Conservation (phyloP, 64 coral and sea anemone species). For the Porites australiensis region DNA sequence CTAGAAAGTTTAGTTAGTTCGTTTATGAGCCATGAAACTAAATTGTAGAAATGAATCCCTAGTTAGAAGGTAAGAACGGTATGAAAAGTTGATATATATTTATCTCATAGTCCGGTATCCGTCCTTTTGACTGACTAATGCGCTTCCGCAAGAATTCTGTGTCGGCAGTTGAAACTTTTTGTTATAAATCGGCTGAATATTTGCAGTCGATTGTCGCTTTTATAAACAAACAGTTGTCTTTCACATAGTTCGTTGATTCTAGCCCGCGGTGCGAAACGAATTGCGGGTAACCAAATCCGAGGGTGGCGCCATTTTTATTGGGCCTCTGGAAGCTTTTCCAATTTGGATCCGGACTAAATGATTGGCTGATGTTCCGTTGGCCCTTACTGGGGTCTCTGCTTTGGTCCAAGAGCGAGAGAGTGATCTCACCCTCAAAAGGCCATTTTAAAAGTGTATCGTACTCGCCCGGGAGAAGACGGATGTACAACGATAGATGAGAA, state of each 20-base stretch:
- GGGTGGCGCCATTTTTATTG: constrained; percentile 79
- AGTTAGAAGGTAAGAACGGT: too few relatives aligned
- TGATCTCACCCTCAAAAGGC: constrained; percentile 96
- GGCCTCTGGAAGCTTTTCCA: constrained; percentile 99
- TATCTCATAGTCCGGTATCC: too few relatives aligned
- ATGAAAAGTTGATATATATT: too few relatives aligned
- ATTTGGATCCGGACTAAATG: constrained; percentile 96
- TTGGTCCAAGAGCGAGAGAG: constrained; percentile 93
- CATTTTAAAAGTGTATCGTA: constrained; percentile 91
- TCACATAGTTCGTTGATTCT: constrained; percentile 89
- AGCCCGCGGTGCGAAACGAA: constrained; percentile 92
- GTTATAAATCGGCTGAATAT: constrained; percentile 78
- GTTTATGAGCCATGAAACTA: too few relatives aligned
- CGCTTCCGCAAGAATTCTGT: too few relatives aligned
- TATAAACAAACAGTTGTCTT: constrained; percentile 80
- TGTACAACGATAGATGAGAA: constrained; percentile 97
- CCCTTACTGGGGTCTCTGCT: constrained; percentile 62
- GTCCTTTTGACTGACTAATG: too few relatives aligned
- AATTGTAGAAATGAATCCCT: too few relatives aligned
- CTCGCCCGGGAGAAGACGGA: constrained; percentile 93
- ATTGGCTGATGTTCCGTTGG: constrained; percentile 94
- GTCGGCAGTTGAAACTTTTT: too few relatives aligned
- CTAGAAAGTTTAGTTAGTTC: too few relatives aligned
- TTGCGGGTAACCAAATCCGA: constrained; percentile 98
- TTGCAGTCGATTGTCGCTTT: constrained; percentile 94